Base-by-base conservation (phyloP, 1,140 invertebrate species). In the Prorops nasuta region DNA sequence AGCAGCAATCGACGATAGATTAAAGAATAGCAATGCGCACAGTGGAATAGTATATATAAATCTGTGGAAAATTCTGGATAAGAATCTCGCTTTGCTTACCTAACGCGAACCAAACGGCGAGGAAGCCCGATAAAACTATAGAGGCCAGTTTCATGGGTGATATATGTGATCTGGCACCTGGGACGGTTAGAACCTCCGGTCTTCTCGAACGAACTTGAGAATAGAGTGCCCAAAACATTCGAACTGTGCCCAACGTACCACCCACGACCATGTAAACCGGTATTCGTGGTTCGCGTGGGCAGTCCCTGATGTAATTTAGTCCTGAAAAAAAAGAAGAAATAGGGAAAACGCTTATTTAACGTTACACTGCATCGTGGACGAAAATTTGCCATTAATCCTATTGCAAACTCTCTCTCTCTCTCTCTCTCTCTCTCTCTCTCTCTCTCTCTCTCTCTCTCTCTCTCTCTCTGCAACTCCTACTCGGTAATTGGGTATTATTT, bases 211-310 rank as follows among this genome's bases (percentile, higher is more conserved):
- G 76, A 9, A 90, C 80, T 66, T 89, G 87, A 1, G 80, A 79
- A 78, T 86, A 91, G 8, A 90, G 74, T 15, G 84, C 72, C 80
- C 86, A 84, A 9, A 84, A 76, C 73, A 90, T 85, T 54, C 87
- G 84, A 0, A 87, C 71, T 1, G 83, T 80, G 0, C 89, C 89
- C 17, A 90, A 81, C 6, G 79, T 80, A 0, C 91, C 91, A 1
- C 88, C 89, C 8, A 92, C 88, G 28, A 92, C 81, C 83, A 92
- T 86, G 71, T 92, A 93, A 10, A 91, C 82, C 0, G 90, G 89
- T 43, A 92, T 87, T 43, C 85, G 79, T 0, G 85, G 84, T 68
- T 92, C 86, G n/a, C 81, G 80, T 0, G 87, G 88, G 60, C 91
- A 93, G 58, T 91, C 86, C 14, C 86, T 77, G 40, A 89, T 80